Conservation (phyloP, 2,888 invertebrate genomes). For the Eurytoma californica region DNA sequence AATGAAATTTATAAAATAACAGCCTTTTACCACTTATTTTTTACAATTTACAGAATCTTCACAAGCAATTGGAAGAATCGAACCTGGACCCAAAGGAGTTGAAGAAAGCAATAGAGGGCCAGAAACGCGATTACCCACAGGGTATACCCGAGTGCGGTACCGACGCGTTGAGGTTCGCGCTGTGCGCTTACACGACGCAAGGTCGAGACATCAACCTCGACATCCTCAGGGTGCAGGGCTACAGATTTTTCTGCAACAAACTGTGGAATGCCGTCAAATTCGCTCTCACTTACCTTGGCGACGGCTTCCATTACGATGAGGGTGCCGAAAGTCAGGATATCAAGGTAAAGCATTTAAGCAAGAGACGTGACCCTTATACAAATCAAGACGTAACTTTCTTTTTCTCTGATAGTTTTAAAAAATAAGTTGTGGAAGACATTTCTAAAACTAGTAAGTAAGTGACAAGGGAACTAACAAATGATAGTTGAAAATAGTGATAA, state of each 20-base stretch:
- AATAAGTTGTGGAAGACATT: no score
- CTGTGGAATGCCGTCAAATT: constrained; percentile 99
- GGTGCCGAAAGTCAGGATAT: constrained; percentile 54
- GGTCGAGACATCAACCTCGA: constrained; percentile 98
- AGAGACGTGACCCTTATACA: no score
- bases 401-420: no score
- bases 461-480: constrained; percentile 19
- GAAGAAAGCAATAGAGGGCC: constrained; percentile 74
- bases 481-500: no score
- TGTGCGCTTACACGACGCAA: constrained; percentile 92
- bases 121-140: constrained; percentile 80
- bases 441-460: no score
- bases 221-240: constrained; percentile 93
- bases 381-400: no score
- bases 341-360: constrained; percentile 56
- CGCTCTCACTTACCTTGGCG: constrained; percentile 84
- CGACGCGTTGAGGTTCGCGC: constrained; percentile 93
- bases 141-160: constrained; percentile 99
- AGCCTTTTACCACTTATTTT: constrained; percentile 29
- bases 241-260: constrained; percentile 98
- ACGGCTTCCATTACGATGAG: constrained; percentile 77
- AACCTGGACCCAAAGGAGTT: constrained; percentile 91
- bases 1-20: neutral
- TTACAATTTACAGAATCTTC: constrained; percentile 77
- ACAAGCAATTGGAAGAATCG: constrained; percentile 84